Conservation (phyloP, 2,888 invertebrate genomes). For the Rapana venosa region DNA sequence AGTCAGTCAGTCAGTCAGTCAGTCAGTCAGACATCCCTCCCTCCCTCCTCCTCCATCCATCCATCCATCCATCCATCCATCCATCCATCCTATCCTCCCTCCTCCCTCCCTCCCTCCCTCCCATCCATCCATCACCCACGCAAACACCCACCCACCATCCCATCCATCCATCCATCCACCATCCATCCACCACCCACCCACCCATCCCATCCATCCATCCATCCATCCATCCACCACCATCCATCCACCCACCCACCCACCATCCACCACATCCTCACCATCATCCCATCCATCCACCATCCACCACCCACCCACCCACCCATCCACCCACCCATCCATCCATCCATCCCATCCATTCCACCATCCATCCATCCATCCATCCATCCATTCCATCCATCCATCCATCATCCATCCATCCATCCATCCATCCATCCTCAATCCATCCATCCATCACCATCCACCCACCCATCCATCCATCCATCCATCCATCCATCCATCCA, state of each 20-base stretch:
- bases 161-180: neutral
- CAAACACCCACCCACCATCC: neutral
- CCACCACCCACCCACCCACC: neutral
- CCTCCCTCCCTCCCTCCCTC: no score
- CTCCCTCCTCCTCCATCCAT: no score
- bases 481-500: conserved; percentile 8
- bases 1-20: conserved; percentile 22
- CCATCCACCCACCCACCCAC: neutral
- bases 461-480: conserved; percentile 7
- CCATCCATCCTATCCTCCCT: conserved; percentile 5
- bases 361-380: no score
- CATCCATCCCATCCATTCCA: no score
- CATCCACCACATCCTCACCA: neutral
- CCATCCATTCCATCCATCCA: neutral
- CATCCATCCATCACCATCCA: neutral
- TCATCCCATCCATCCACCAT: conserved; percentile 8
- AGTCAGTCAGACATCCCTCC: conserved; percentile 3
- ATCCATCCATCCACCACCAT: conserved; percentile 14
- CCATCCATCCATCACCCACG: conserved; percentile 1
- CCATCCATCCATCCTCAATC: neutral
- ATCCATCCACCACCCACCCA: no score
- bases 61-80: no score
- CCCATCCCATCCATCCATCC: no score
- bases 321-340: conserved; percentile 5
- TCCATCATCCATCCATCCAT: neutral